phyloP scores from a whole-genome alignment of 53 echinoderm and acorn worm genomes.

The Echinarachnius parma region DNA sequence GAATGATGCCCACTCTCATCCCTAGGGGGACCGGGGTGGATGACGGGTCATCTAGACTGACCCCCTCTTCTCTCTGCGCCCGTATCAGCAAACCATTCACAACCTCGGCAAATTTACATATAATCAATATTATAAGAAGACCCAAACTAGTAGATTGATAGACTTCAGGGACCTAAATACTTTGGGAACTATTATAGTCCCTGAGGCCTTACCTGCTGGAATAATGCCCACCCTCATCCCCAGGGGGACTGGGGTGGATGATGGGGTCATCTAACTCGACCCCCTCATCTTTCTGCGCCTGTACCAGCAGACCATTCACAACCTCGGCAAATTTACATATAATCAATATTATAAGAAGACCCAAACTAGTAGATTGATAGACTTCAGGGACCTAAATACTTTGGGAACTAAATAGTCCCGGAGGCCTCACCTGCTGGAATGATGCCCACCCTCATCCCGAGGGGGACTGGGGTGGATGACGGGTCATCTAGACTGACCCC shows the following conservation, averaged over 20 bases:
- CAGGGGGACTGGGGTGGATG: slow-evolving; percentile 55
- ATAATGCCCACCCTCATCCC: slow-evolving; percentile 78
- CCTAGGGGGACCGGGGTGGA: slow-evolving; percentile 56
- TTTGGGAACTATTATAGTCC: too few species aligned
- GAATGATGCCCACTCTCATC: slow-evolving; percentile 81
- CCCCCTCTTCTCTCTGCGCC: slow-evolving; percentile 66
- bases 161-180: too few species aligned
- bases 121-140: too few species aligned
- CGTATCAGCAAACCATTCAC: slow-evolving; percentile 77
- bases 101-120: slow-evolving; percentile 85
- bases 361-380: too few species aligned
- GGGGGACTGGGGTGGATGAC: slow-evolving; percentile 52
- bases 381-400: too few species aligned
- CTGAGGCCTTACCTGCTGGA: slow-evolving; percentile 92
- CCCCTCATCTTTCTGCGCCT: slow-evolving; percentile 69
- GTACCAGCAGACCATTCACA: slow-evolving; percentile 74
- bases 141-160: too few species aligned
- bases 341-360: too few species aligned
- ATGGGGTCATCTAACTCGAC: slow-evolving; percentile 70
- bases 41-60: slow-evolving; percentile 68
- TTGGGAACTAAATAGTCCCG: too few species aligned
- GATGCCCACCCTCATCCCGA: slow-evolving; percentile 70
- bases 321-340: slow-evolving; percentile 88
- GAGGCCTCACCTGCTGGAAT: slow-evolving; percentile 96
- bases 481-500: slow-evolving; percentile 72